Evolutionary conservation across 2,113 vertebrate genomes (phyloP), one percentile per base, ranked within the genome.

Genomic region (Sphaerodactylus townsendi): DNA sequence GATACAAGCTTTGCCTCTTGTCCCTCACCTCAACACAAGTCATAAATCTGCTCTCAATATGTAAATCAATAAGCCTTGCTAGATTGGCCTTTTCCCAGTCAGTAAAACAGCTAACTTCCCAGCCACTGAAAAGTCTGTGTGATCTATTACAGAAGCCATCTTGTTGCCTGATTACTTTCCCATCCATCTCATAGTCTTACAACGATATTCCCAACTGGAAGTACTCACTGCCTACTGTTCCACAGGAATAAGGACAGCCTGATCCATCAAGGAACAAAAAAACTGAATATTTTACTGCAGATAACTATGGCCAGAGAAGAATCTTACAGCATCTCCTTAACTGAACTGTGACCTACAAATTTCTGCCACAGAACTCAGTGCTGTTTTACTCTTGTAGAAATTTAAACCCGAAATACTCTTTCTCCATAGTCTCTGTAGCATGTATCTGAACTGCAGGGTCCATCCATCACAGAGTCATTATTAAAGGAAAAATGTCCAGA

Each of bases 21-120:
- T 74, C 39, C 25, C 37, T 64, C 25, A 15, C 33, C 35, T 75
- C 59, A 66, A 25, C 33, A 39, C 46, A 13, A 59, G 62, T 76
- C 64, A 77, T 83, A 76, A 76, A 77, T 83, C 82, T 83, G 82
- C 53, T 68, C 62, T 19, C 82, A 83, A 83, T 76, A 83, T 75
- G 64, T 83, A 77, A 56, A 83, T 83, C 82, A 76, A 83, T 83
- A 83, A 83, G 23, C 59, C 35, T 83, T 77, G 73, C 39, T 77
- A 68, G 39, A 76, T 37, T 68, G 44, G 46, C 73, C 46, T 77
- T 83, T 71, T 56, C 73, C 62, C 82, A 53, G 73, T 76, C 62
- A 33, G 82, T 83, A 53, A 83, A 83, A 56, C 56, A 6, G 41
- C 62, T 66, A 66, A 74, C 53, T 65, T 82, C 46, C 64, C 75